Base-by-base conservation (phyloP, 2,113 vertebrate species). In the Rafetus swinhoei region DNA sequence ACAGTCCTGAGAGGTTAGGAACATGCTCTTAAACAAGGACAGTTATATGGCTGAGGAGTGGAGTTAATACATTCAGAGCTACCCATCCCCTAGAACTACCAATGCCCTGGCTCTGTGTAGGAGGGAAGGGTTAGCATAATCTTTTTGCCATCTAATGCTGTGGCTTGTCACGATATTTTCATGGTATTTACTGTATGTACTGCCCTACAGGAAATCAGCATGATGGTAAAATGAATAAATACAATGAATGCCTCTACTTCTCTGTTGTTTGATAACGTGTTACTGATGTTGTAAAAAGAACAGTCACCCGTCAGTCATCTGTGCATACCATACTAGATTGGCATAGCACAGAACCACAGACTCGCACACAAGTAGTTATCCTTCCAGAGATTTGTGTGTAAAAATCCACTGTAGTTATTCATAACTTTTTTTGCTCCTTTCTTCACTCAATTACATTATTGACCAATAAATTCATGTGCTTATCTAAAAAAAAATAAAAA, bases 371-470 rank as follows among this genome's bases (percentile, higher is more conserved):
- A 88, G 90, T 14, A 90, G 91, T 96, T 97, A 87, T 81, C 92
- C 15, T 80, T 95, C 95, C 56, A 79, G 62, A 56, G 60, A 94
- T 79, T 60, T 93, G 12, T 88, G 93, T 57, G 79, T 87, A 84
- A 96, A 97, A 96, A 97, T 97, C 96, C 96, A 96, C 97, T 97
- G 88, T 92, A 88, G 79, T 95, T 97, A 94, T 96, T 97, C 90
- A 84, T 93, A 97, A 94, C 72, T 82, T 96, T 94, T 94, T 95
- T 77, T 76, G 55, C 84, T 93, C 55, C 84, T 96, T 95, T 97
- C 90, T 76, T 95, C 96, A 97, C 95, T 96, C 97, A 97, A 87
- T 97, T 98, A 97, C 94, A 88, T 97, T 97, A 97, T 97, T 97
- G 97, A 97, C 90, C 87, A 81, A 74, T 62, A 96, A 96, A 97